Base-by-base conservation (phyloP, 2,888 invertebrate species). In the Prosapia bicincta region DNA sequence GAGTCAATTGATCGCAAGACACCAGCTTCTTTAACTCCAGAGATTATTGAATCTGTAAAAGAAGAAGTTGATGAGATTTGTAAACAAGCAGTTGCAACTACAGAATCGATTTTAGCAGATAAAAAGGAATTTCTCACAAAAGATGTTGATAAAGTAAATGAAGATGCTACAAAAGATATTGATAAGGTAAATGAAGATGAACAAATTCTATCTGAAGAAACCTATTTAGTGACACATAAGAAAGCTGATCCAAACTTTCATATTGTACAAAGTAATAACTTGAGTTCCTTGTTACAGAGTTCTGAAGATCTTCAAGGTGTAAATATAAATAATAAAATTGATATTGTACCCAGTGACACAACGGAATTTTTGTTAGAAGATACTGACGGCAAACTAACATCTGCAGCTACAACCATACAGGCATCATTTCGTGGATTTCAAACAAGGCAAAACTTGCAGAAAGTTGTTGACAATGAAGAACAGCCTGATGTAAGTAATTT, bases 391-490 rank as follows among this genome's bases (percentile, higher is more conserved):
- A 67, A 25, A 23, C 32, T 67, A 43, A 23, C 32, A 75, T 20
- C 66, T 82, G 88, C 88, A 43, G 88, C 88, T 20, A 86, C 86
- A n/a, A 88, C 86, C 81, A 88, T 88, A 69, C 88, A 88, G 82
- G 88, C 88, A 65, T 86, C 86, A 77, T 88, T 88, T 81, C 85
- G 88, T 38, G 88, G 88, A 1, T 88, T 88, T 79, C 85, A 87
- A 69, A 78, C 78, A 7, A 69, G 81, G 9, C 81, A 81, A 71
- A 77, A 79, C 66, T 77, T 79, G 76, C 79, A 74, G 54, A 67
- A 76, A 28, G 71, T 71, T 82, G 88, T 54, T 20, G 67, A 38
- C 67, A 69, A 43, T 24, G 38, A 71, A n/a, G 76, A 74, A 66
- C 54, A 54, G 20, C 54, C 54, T 20, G 54, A 54, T 54, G 54